Conservation (phyloP, 2,113 vertebrate genomes). For the Nasalis larvatus region DNA sequence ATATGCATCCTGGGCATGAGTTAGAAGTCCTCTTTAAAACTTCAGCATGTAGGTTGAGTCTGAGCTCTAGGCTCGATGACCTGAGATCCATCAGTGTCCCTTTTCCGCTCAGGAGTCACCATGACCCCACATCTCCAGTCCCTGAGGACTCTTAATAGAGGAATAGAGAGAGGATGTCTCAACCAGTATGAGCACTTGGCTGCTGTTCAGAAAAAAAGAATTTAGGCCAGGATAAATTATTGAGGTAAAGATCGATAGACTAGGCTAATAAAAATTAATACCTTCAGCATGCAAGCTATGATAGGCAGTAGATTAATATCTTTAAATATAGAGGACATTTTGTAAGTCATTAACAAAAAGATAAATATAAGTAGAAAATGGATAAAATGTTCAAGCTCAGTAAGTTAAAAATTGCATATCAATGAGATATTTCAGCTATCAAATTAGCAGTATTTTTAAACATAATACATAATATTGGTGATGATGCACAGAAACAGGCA, state of each 20-base stretch:
- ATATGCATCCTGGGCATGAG: background rate
- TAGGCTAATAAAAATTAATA: slow-evolving; percentile 77
- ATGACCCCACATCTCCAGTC: slow-evolving; percentile 24
- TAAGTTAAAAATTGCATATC: slow-evolving; percentile 38
- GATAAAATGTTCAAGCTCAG: slow-evolving; percentile 26
- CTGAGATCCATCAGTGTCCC: slow-evolving; percentile 15
- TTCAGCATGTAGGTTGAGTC: background rate
- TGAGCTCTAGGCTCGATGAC: background rate
- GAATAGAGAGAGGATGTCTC: slow-evolving; percentile 33
- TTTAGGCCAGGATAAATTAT: slow-evolving; percentile 62
- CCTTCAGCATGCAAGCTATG: slow-evolving; percentile 46
- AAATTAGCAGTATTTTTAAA: slow-evolving; percentile 27
- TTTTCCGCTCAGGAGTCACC: slow-evolving; percentile 43
- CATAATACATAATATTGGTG: background rate
- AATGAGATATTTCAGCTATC: slow-evolving; percentile 30
- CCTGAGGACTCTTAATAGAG: slow-evolving; percentile 45
- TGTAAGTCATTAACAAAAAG: slow-evolving; percentile 66
- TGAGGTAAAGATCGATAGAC: slow-evolving; percentile 67
- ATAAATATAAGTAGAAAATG: slow-evolving; percentile 68
- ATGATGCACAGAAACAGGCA: background rate
- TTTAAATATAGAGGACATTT: slow-evolving; percentile 53
- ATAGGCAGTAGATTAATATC: slow-evolving; percentile 62
- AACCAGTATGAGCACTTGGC: slow-evolving; percentile 60
- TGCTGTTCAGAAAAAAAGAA: slow-evolving; percentile 65
- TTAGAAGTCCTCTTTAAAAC: slow-evolving; percentile 20